Conservation (phyloP, 2,888 invertebrate genomes). For the Bellardia pandia region DNA sequence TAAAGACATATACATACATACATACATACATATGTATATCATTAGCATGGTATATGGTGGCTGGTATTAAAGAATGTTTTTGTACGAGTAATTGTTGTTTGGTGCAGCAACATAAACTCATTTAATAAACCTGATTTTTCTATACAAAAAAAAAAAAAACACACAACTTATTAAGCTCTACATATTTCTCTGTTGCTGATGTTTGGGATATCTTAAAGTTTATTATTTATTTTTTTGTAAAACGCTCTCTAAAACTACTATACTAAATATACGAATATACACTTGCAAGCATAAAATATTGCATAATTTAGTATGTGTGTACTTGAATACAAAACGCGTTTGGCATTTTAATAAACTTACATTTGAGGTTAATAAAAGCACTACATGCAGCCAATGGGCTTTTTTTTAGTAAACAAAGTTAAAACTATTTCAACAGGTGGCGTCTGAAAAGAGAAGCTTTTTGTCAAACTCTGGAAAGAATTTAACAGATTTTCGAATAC, state of each 20-base stretch:
- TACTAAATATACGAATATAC: not conserved
- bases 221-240: constrained; percentile 26
- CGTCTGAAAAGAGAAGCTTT: too few species aligned
- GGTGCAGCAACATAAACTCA: constrained; percentile 23
- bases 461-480: too few species aligned
- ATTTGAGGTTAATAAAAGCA: constrained; percentile 16
- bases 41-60: constrained; percentile 37
- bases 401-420: not conserved
- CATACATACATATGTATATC: not conserved
- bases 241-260: constrained; percentile 33
- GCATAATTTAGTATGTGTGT: constrained; percentile 42
- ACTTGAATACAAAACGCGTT: constrained; percentile 60
- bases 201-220: constrained; percentile 2
- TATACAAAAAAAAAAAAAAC: constrained; percentile 40
- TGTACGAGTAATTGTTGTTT: constrained; percentile 48
- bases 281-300: constrained; percentile 44
- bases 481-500: too few species aligned
- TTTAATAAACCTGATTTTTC: constrained; percentile 67
- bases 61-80: constrained; percentile 59
- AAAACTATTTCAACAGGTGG: too few species aligned
- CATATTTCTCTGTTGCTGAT: constrained; percentile 30
- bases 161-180: too few species aligned
- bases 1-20: not conserved
- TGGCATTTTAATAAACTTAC: constrained; percentile 69
- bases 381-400: not conserved